Evolutionary conservation across 2,797 vertebrate genomes (phyloP).

Genomic region (Prionace glauca): DNA sequence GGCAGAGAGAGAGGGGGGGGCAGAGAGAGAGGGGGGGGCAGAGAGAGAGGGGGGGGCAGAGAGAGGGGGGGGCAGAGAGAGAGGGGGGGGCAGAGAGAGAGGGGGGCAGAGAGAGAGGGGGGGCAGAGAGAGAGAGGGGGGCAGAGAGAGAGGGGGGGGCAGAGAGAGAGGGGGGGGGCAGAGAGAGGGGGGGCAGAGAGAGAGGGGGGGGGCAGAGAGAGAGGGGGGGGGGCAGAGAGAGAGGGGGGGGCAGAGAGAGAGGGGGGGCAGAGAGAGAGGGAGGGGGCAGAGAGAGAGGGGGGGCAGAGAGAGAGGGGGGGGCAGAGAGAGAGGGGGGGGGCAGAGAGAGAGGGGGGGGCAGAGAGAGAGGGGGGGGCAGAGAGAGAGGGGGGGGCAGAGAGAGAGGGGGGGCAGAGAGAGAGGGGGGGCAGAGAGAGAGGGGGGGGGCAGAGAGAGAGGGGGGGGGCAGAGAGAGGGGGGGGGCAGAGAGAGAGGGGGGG

Average conservation of each 20-base stretch:
- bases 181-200: background rate
- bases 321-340: background rate
- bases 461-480: too few species aligned
- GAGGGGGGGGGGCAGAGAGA: too few species aligned
- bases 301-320: background rate
- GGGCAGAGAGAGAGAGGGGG: too few species aligned
- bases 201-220: too few species aligned
- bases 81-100: too few species aligned
- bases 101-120: too few species aligned
- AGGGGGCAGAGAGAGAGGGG: background rate
- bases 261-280: background rate
- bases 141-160: too few species aligned
- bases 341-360: background rate
- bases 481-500: too few species aligned
- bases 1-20: too few species aligned
- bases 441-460: too few species aligned
- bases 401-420: background rate
- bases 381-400: background rate
- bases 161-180: background rate
- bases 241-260: background rate
- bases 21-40: background rate
- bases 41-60: background rate
- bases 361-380: too few species aligned
- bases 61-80: background rate
- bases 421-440: background rate